Evolutionary conservation across 1,140 invertebrate genomes (phyloP), one percentile per base, ranked within the genome.

Genomic region (Bombus huntii): DNA sequence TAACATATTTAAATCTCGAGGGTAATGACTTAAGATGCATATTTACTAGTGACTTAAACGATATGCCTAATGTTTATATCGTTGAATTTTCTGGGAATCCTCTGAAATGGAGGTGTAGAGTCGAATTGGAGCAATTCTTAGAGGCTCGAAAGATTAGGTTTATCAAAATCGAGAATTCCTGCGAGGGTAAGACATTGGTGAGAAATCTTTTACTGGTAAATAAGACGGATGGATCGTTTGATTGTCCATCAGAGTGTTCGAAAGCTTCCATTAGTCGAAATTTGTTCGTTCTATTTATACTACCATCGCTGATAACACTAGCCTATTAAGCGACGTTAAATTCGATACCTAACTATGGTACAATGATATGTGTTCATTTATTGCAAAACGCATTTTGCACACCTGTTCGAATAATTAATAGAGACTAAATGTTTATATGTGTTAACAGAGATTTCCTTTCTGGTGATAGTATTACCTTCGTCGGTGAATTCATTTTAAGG

Each of bases 11-110:
- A 9, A 92, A 92, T 78, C 78, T 93, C 31, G 90, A 93, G 13
- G 92, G 92, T 1, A 93, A 93, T 70, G 88, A 87, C 53, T 77
- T 93, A 13, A 81, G 82, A 25, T 93, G 93, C n/a, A 92, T 93
- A 37, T 93, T 89, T 34, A 92, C 90, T 0, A 92, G 89, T 70
- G 89, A 87, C 28, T 77, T 93, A 28, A 83, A 87, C 28, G 78
- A 89, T 6, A 86, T 93, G 79, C 87, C 88, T 1, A 74, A 90
- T 15, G 25, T 93, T 1, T 77, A 91, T 6, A 81, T 88, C 6
- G 53, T 92, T 12, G 92, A 93, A 53, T 93, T 92, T 22, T 83
- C 89, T 0, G 90, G 90, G 0, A 93, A 93, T 72, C 92, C 92
- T 6, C 57, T 93, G 22, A 93, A 93, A 31, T 93, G 93, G 93